phyloP scores from a whole-genome alignment of 2,888 invertebrate genomes.

The Acrobasis consociella region DNA sequence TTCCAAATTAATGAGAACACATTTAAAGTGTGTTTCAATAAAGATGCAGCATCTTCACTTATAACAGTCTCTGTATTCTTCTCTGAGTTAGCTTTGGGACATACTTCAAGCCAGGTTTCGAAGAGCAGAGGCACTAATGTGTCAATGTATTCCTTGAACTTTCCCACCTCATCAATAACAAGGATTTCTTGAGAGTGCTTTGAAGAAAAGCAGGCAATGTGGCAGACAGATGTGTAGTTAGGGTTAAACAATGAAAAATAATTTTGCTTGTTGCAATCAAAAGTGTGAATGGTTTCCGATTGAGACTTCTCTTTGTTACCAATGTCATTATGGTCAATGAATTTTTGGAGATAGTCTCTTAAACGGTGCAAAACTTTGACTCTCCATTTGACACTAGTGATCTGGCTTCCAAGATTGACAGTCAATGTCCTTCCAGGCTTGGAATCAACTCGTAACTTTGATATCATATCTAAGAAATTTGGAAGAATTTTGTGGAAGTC shows the following conservation, averaged over 20 bases:
- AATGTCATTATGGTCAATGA: conserved; percentile 55
- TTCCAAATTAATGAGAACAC: conserved; percentile 85
- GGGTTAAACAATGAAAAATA: conserved; percentile 60
- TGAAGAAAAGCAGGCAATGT: conserved; percentile 68
- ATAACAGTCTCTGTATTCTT: conserved; percentile 76
- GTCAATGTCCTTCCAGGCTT: conserved; percentile 86
- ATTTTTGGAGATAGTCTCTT: conserved; percentile 75
- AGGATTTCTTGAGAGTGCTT: conserved; percentile 57
- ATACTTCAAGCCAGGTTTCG: conserved; percentile 93
- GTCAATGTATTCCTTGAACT: conserved; percentile 84
- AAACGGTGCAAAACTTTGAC: conserved; percentile 88
- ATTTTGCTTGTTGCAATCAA: conserved; percentile 53
- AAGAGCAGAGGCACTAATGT: conserved; percentile 89
- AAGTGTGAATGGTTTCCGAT: conserved; percentile 42
- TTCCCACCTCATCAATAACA: conserved; percentile 67
- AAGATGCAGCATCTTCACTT: conserved; percentile 84
- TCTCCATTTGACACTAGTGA: conserved; percentile 90
- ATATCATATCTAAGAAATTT: conserved; percentile 93
- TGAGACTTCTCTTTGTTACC: conserved; percentile 35
- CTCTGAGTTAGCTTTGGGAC: conserved; percentile 73
- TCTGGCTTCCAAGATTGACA: conserved; percentile 86
- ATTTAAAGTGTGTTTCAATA: conserved; percentile 84
- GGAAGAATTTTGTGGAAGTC: conserved; percentile 88
- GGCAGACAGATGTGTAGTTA: conserved; percentile 58
- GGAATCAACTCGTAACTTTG: conserved; percentile 85